Percentiles rank a stretch among this genome's conserved stretches.
Conservation (phyloP, 1,140 invertebrate genomes). For the Monochamus saltuarius region DNA sequence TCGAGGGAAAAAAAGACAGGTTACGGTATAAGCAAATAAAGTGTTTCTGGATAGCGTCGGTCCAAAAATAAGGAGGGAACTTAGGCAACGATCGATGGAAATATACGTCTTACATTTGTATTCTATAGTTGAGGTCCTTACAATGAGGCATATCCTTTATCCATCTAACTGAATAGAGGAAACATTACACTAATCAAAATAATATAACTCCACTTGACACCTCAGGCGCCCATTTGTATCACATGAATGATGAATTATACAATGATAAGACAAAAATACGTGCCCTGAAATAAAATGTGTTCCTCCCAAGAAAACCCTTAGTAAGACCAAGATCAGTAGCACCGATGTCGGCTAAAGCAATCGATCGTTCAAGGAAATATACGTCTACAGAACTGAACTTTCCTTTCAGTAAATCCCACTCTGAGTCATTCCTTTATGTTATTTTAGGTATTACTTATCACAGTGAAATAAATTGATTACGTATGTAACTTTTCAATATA, state of each 20-base stretch:
- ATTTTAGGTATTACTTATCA: too few species aligned
- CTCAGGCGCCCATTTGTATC: conserved; percentile 33
- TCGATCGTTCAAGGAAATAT: neutral
- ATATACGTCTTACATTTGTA: conserved; percentile 21
- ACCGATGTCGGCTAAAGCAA: neutral
- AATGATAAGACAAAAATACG: conserved; percentile 33
- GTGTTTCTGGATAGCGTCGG: neutral
- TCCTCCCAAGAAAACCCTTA: neutral
- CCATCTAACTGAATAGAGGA: conserved; percentile 38
- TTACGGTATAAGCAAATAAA: conserved; percentile 1
- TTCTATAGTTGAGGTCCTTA: conserved; percentile 25
- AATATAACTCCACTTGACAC: conserved; percentile 42
- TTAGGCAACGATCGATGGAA: neutral
- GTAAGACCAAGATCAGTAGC: neutral
- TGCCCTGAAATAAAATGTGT: conserved; percentile 30
- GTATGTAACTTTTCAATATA: too few species aligned
- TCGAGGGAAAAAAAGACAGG: neutral
- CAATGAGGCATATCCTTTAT: conserved; percentile 32
- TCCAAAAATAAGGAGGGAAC: too few species aligned
- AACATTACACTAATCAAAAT: conserved; percentile 42
- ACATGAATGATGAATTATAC: conserved; percentile 36
- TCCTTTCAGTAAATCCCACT: too few species aligned
- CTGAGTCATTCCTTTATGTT: too few species aligned
- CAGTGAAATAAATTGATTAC: too few species aligned
- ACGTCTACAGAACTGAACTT: too few species aligned